Conservation (phyloP, 2,888 invertebrate genomes). For the Sarcophaga carnaria region DNA sequence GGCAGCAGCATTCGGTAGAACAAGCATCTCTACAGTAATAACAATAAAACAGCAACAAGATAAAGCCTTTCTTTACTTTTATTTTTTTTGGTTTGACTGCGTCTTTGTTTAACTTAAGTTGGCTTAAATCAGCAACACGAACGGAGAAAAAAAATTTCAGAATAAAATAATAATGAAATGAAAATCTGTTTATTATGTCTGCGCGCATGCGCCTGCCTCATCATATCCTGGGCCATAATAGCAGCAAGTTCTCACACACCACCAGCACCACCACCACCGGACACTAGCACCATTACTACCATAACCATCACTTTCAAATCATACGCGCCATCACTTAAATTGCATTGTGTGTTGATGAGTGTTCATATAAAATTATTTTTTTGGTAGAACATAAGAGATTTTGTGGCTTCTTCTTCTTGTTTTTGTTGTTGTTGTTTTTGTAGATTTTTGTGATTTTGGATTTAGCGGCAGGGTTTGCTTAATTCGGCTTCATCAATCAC, state of each 20-base stretch:
- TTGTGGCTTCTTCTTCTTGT: conserved; percentile 8
- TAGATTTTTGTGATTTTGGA: conserved; percentile 59
- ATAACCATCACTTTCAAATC: conserved; percentile 17
- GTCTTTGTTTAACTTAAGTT: conserved; percentile 48
- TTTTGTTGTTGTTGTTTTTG: conserved; percentile 20
- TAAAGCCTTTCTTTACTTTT: conserved; percentile 50
- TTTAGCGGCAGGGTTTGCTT: conserved; percentile 71
- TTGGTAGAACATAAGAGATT: conserved; percentile 50
- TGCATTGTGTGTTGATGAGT: conserved; percentile 65
- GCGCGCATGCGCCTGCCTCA: conserved; percentile 70
- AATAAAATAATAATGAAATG: conserved; percentile 22
- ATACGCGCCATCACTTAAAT: conserved; percentile 73
- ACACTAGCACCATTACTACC: neutral
- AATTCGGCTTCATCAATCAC: conserved; percentile 75
- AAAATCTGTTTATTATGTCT: conserved; percentile 60
- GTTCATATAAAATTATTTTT: conserved; percentile 47
- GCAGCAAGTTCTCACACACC: conserved; percentile 70
- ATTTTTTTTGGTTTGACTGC: conserved; percentile 18
- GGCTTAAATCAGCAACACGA: conserved; percentile 22
- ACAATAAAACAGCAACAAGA: conserved; percentile 46
- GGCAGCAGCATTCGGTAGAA: conserved; percentile 28
- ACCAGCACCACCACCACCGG: neutral
- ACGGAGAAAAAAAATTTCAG: neutral
- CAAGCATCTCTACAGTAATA: conserved; percentile 43
- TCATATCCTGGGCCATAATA: conserved; percentile 67